A percentile compares a stretch with the other conserved stretches of the same genome.
Conservation (phyloP, 2,797 vertebrate species). For the Lutjanus campechanus region DNA sequence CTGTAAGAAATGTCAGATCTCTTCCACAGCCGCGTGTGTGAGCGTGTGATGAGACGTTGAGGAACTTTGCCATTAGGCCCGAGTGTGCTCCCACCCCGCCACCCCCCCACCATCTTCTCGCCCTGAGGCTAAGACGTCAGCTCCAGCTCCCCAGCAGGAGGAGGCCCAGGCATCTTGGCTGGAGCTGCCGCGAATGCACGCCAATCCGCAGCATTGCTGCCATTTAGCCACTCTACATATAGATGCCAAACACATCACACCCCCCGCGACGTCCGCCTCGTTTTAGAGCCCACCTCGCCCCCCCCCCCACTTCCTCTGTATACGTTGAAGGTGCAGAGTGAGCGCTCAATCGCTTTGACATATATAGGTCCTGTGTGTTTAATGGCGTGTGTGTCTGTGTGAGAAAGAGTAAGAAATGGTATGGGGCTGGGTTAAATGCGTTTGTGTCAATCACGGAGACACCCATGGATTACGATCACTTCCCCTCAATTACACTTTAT, state of each 20-base stretch:
- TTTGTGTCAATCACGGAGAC: constrained; percentile 77
- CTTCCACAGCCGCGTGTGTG: constrained; percentile 26
- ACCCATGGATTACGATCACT: constrained; percentile 75
- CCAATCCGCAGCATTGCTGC: constrained; percentile 39
- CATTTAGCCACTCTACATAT: constrained; percentile 55
- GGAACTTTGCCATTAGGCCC: constrained; percentile 59
- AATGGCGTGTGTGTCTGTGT: constrained; percentile 53
- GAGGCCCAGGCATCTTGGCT: constrained; percentile 51
- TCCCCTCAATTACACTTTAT: constrained; percentile 77
- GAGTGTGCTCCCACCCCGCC: background rate
- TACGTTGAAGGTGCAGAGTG: constrained; percentile 57
- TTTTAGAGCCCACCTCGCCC: constrained; percentile 42
- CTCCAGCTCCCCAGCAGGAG: constrained; percentile 37
- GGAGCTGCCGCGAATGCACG: constrained; percentile 21
- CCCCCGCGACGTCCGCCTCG: constrained; percentile 23
- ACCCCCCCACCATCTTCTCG: constrained; percentile 48
- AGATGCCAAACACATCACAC: constrained; percentile 68
- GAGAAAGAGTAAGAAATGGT: constrained; percentile 38
- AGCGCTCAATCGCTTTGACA: constrained; percentile 72
- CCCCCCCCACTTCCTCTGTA: constrained; percentile 9
- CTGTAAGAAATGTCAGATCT: constrained; percentile 68
- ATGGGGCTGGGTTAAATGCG: constrained; percentile 63
- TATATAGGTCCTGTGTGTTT: constrained; percentile 71
- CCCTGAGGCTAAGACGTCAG: constrained; percentile 62
- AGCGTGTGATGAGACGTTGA: constrained; percentile 40